These are phyloP conservation scores for Ectemnius lituratus DNA, from an alignment of 2,888 invertebrate genomes.

Conservation along the genomic window DNA sequence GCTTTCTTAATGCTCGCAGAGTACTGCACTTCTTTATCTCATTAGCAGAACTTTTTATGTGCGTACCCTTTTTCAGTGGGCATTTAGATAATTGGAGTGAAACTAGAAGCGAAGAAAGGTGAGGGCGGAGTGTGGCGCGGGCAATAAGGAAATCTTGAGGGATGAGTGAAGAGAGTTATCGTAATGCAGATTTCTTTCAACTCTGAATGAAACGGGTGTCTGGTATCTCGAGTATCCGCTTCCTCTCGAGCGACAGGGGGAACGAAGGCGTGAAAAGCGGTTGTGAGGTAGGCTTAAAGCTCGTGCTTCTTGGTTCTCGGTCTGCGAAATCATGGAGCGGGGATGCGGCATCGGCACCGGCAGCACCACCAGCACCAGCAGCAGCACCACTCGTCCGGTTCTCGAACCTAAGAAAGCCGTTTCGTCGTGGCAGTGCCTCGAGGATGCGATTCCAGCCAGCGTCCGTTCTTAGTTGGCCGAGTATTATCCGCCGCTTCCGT, in stretches of 20 bases:
- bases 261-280: slow-evolving; percentile 4
- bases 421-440: slow-evolving; percentile 54
- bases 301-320: slow-evolving; percentile 14
- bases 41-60: too few species aligned
- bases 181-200: slow-evolving; percentile 11
- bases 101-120: too few species aligned
- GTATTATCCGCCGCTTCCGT: slow-evolving; percentile 7
- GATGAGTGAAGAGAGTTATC: not conserved
- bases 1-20: too few species aligned
- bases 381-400: slow-evolving; percentile 50
- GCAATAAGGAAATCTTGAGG: too few species aligned
- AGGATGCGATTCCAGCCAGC: slow-evolving; percentile 55
- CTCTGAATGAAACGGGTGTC: not conserved
- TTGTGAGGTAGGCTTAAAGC: slow-evolving; percentile 46
- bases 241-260: not conserved
- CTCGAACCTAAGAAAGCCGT: slow-evolving; percentile 41
- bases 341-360: slow-evolving; percentile 38
- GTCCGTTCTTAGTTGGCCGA: slow-evolving; percentile 33
- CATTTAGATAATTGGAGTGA: too few species aligned
- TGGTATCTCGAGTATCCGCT: slow-evolving; percentile 23
- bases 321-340: slow-evolving; percentile 46
- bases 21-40: too few species aligned
- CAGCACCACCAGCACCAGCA: not conserved
- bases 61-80: too few species aligned
- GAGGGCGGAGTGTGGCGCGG: too few species aligned